These are phyloP conservation scores for Zoroaster sp. DNA, from an alignment of 53 echinoderm and acorn worm genomes.

Conservation along the genomic window DNA sequence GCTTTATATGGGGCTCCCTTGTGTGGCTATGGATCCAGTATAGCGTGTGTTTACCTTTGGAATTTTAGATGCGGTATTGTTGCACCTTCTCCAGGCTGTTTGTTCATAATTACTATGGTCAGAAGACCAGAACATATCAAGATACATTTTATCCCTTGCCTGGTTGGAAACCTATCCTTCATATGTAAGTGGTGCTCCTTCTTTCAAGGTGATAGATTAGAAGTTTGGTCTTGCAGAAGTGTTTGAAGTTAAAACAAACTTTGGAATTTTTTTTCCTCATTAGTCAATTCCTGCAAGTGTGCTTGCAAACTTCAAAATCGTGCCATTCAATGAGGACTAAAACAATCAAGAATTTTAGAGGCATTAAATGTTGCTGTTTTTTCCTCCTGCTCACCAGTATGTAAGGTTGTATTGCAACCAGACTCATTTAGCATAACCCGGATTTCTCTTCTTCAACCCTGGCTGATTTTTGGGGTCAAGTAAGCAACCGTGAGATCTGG, in stretches of 20 bases:
- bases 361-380: too few species aligned
- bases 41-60: background rate
- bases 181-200: background rate
- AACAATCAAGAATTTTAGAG: too few species aligned
- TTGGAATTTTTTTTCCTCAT: too few species aligned
- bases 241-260: background rate
- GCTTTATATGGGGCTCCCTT: background rate
- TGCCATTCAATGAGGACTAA: too few species aligned
- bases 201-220: background rate
- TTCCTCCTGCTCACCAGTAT: too few species aligned
- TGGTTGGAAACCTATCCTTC: background rate
- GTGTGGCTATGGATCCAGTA: background rate
- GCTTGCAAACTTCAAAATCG: background rate
- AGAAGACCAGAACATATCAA: conserved; percentile 29
- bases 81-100: conserved; percentile 44
- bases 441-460: too few species aligned
- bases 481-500: too few species aligned
- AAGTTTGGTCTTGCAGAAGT: background rate
- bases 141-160: background rate
- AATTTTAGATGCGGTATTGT: background rate
- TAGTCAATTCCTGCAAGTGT: background rate
- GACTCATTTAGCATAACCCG: too few species aligned
- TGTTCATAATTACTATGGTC: conserved; percentile 45
- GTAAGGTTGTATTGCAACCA: too few species aligned
- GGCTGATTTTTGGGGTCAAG: too few species aligned